These are phyloP conservation scores for Caenorhabditis virilis DNA, from an alignment of 2,888 invertebrate species.

Conservation along the genomic window DNA sequence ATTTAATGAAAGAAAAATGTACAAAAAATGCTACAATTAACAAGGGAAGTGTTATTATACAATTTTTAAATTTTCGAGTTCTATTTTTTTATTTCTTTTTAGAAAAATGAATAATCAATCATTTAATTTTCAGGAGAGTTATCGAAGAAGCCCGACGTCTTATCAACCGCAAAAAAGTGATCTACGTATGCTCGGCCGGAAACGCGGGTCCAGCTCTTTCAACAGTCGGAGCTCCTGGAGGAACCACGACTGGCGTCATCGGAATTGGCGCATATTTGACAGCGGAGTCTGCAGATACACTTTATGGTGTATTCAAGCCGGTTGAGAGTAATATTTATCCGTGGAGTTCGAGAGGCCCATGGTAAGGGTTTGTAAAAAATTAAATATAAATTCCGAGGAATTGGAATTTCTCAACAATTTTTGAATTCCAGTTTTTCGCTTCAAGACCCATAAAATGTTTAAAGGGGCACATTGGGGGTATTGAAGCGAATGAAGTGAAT, in stretches of 20 bases:
- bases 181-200: constrained; percentile 92
- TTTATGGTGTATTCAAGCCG: constrained; percentile 72
- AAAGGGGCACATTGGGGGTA: not conserved
- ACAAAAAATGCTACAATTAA: no score
- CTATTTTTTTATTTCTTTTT: not conserved
- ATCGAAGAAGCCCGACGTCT: constrained; percentile 75
- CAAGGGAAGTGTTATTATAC: no score
- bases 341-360: constrained; percentile 74
- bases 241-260: constrained; percentile 55
- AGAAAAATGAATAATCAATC: not conserved
- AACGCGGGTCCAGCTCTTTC: constrained; percentile 91
- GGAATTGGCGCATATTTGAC: constrained; percentile 94
- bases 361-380: constrained; percentile 14
- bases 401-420: not conserved
- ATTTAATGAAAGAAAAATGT: no score
- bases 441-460: not conserved
- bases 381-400: no score
- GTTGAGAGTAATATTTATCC: constrained; percentile 83
- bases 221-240: constrained; percentile 80
- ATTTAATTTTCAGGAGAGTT: constrained; percentile 76
- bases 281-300: constrained; percentile 91
- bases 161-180: constrained; percentile 86
- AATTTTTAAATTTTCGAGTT: no score
- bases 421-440: not conserved
- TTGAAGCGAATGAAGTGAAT: no score